Conservation (phyloP, 2,888 invertebrate genomes). For the Hypena proboscidalis region DNA sequence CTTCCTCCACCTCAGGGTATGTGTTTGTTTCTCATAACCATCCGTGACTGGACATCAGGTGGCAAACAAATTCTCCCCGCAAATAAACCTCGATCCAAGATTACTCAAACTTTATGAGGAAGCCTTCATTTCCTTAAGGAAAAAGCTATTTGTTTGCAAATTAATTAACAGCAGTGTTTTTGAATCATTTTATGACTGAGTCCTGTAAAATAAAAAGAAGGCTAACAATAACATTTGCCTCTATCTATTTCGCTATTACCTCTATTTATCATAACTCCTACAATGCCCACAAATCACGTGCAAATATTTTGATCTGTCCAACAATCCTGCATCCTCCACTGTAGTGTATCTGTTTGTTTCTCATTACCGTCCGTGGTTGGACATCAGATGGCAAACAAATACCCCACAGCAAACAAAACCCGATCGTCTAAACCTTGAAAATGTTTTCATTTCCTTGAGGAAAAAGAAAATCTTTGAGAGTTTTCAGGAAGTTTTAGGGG, state of each 20-base stretch:
- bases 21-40: constrained; percentile 49
- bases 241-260: too few species aligned
- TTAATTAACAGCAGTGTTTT: constrained; percentile 16
- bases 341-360: constrained; percentile 40
- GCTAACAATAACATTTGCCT: too few species aligned
- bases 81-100: constrained; percentile 26
- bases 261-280: too few species aligned
- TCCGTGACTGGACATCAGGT: constrained; percentile 43
- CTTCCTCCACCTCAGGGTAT: constrained; percentile 17
- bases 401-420: constrained; percentile 27
- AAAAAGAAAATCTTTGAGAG: too few species aligned
- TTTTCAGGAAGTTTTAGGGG: too few species aligned
- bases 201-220: neutral
- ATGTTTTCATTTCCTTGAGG: constrained; percentile 22
- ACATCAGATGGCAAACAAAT: constrained; percentile 43
- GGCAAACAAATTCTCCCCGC: constrained; percentile 27
- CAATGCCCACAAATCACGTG: too few species aligned
- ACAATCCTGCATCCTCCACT: constrained; percentile 16
- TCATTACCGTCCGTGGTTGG: constrained; percentile 42
- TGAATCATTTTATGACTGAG: neutral
- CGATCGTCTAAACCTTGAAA: constrained; percentile 18
- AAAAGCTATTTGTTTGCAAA: constrained; percentile 12
- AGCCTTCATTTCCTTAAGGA: constrained; percentile 20
- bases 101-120: constrained; percentile 23
- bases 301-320: constrained; percentile 13